These are phyloP conservation scores for Solenopsis invicta DNA, from an alignment of 1,140 invertebrate species.

Conservation along the genomic window DNA sequence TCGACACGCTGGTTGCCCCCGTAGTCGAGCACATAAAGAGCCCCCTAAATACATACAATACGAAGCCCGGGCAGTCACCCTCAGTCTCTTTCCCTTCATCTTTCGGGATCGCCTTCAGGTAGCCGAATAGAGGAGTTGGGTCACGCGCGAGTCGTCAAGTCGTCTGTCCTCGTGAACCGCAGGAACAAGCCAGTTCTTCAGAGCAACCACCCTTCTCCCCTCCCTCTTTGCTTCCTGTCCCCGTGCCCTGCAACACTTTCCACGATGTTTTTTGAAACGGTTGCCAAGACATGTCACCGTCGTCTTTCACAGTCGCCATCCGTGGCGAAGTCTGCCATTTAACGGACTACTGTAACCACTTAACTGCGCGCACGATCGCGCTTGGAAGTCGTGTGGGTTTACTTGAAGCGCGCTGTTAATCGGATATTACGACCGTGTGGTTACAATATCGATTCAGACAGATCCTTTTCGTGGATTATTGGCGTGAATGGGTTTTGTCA, in stretches of 20 bases:
- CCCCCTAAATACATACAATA: constrained; percentile 80
- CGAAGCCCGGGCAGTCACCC: constrained; percentile 67
- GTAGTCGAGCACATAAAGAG: constrained; percentile 82
- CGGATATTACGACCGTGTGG: constrained; percentile 23
- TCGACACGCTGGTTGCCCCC: constrained; percentile 82
- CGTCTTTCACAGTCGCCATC: constrained; percentile 73
- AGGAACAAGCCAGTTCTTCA: constrained; percentile 63
- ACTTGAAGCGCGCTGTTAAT: constrained; percentile 42
- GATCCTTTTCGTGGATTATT: constrained; percentile 8
- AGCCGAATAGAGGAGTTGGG: constrained; percentile 71
- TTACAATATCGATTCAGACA: neutral
- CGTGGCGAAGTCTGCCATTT: constrained; percentile 71
- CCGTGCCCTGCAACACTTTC: constrained; percentile 47
- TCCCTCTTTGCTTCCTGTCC: constrained; percentile 23
- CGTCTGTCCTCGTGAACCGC: constrained; percentile 62
- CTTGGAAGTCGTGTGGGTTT: constrained; percentile 30
- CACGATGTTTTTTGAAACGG: constrained; percentile 66
- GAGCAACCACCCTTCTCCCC: neutral
- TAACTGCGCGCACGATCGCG: constrained; percentile 39
- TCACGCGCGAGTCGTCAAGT: constrained; percentile 58
- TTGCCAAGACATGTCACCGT: constrained; percentile 71
- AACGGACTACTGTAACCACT: constrained; percentile 75
- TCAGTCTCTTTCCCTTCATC: neutral
- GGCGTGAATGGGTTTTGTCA: neutral
- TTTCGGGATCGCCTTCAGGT: constrained; percentile 74